Evolutionary conservation across 2,113 vertebrate genomes (phyloP).

Genomic region (Corythornis madagascariensis): DNA sequence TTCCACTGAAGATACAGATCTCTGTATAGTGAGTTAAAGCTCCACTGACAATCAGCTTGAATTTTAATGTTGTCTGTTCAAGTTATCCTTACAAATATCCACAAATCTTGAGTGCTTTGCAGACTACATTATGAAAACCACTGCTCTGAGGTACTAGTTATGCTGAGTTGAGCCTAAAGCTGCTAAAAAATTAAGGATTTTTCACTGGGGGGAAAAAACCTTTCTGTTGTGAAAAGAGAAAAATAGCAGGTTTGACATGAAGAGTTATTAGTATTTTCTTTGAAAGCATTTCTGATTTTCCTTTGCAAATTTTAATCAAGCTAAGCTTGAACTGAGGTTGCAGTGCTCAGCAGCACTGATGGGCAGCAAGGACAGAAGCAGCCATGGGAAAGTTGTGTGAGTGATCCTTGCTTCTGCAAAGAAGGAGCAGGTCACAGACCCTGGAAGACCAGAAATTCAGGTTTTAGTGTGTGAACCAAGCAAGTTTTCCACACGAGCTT

Average conservation of each 20-base stretch:
- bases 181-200: neutral
- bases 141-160: neutral
- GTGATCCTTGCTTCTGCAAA: neutral
- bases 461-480: neutral
- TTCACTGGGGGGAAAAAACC: neutral
- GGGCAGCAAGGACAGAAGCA: neutral
- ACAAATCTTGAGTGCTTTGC: neutral
- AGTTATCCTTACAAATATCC: neutral
- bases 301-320: neutral
- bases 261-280: neutral
- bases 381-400: fast-evolving
- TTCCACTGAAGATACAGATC: neutral
- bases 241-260: neutral
- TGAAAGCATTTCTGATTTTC: neutral
- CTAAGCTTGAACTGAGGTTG: neutral
- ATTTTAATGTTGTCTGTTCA: constrained; percentile 39
- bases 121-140: neutral
- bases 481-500: neutral
- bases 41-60: constrained; percentile 1
- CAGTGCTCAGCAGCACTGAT: neutral
- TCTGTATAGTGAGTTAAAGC: neutral
- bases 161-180: neutral
- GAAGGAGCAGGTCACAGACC: neutral
- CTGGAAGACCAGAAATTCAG: neutral
- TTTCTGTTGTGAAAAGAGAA: neutral